Percentiles rank a stretch among this genome's conserved stretches.
Conservation (phyloP, 2,797 vertebrate species). For the Urosaurus nigricauda region DNA sequence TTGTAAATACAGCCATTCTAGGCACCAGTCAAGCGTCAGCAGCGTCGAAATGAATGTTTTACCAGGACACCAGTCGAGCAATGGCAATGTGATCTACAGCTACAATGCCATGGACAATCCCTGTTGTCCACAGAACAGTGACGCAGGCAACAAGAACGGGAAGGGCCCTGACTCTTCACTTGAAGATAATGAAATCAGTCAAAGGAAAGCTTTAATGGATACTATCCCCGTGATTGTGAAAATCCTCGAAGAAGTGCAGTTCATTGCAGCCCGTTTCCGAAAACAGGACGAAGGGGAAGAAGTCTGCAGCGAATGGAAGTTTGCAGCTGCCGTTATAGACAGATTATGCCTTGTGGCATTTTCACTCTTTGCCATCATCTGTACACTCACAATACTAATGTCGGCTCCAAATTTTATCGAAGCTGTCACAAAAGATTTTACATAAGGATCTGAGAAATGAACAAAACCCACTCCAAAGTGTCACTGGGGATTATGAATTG, state of each 20-base stretch:
- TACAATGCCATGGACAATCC: conserved; percentile 84
- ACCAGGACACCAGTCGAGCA: conserved; percentile 82
- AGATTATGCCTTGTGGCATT: conserved; percentile 92
- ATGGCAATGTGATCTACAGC: conserved; percentile 85
- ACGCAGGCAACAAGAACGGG: conserved; percentile 78
- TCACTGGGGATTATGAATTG: conserved; percentile 37
- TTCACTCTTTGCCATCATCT: conserved; percentile 92
- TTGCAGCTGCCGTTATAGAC: conserved; percentile 92
- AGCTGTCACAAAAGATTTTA: conserved; percentile 93
- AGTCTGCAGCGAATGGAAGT: conserved; percentile 93
- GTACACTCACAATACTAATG: conserved; percentile 93
- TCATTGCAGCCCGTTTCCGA: conserved; percentile 88
- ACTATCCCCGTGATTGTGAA: conserved; percentile 83
- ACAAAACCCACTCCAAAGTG: not conserved
- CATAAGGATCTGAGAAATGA: conserved; percentile 73
- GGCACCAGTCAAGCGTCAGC: conserved; percentile 81
- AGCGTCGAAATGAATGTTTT: conserved; percentile 84
- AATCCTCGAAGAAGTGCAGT: conserved; percentile 91
- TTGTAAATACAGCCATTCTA: conserved; percentile 70
- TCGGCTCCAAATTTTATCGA: conserved; percentile 94
- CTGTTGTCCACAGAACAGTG: conserved; percentile 80
- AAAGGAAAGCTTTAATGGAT: conserved; percentile 79
- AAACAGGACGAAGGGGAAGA: conserved; percentile 89
- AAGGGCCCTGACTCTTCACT: conserved; percentile 72
- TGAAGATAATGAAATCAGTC: conserved; percentile 78